These are phyloP conservation scores for Phyllostomus hastatus DNA, from an alignment of 2,113 vertebrate species.

Conservation along the genomic window DNA sequence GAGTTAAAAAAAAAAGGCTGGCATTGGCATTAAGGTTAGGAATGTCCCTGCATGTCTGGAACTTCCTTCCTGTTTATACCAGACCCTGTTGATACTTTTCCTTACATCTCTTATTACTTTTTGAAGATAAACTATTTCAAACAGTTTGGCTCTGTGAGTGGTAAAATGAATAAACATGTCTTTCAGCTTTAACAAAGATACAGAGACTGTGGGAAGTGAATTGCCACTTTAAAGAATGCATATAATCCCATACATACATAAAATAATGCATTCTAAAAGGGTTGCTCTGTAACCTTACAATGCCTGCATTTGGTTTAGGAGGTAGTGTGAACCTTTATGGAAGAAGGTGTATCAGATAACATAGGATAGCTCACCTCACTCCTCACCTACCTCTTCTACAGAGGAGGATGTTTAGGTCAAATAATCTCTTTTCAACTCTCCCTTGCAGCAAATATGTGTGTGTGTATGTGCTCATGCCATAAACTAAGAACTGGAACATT, in stretches of 20 bases:
- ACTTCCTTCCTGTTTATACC: constrained; percentile 57
- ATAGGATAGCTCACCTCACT: neutral
- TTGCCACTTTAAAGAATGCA: neutral
- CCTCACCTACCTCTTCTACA: neutral
- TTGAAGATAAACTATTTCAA: constrained; percentile 61
- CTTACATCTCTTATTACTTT: constrained; percentile 51
- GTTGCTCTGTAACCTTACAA: neutral
- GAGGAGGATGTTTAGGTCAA: neutral
- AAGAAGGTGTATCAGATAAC: neutral
- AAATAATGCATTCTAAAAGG: neutral
- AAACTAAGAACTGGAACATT: neutral
- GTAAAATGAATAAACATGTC: constrained; percentile 34
- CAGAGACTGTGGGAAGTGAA: constrained; percentile 9
- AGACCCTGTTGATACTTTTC: constrained; percentile 36
- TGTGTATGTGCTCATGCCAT: neutral
- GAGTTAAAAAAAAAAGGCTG: neutral
- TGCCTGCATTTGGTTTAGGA: neutral
- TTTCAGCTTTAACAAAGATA: constrained; percentile 40
- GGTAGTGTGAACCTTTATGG: neutral
- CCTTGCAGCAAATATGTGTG: neutral
- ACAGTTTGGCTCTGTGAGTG: neutral
- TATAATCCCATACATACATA: neutral
- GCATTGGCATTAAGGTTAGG: neutral
- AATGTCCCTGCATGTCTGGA: constrained; percentile 20
- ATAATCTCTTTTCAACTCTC: neutral